Conservation (phyloP, 2,888 invertebrate species). For the Mimas tiliae region DNA sequence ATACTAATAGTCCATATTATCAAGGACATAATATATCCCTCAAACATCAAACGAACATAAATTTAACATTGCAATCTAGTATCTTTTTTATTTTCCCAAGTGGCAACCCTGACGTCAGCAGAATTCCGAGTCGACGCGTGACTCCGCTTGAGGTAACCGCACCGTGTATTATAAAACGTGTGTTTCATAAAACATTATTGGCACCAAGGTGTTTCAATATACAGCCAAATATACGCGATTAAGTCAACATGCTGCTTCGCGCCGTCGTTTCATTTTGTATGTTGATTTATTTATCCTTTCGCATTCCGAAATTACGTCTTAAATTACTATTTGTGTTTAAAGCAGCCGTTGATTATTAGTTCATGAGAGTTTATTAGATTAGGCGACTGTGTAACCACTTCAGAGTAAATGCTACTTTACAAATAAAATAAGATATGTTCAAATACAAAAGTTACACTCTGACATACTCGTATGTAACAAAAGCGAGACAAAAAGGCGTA, state of each 20-base stretch:
- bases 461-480: no score
- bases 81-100: not conserved
- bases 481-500: no score
- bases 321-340: not conserved
- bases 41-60: no score
- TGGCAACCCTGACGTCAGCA: slow-evolving; percentile 18
- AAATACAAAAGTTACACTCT: no score
- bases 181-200: slow-evolving; percentile 29
- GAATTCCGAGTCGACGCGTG: slow-evolving; percentile 26
- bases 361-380: not conserved
- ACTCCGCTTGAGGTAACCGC: slow-evolving; percentile 25
- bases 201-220: slow-evolving; percentile 23
- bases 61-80: no score
- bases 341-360: not conserved
- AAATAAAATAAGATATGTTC: no score
- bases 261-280: not conserved
- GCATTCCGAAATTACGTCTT: not conserved
- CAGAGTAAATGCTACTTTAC: no score
- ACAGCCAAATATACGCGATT: slow-evolving; percentile 11
- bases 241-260: slow-evolving; percentile 27
- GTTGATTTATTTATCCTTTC: slow-evolving; percentile 11
- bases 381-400: no score
- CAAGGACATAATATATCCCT: no score
- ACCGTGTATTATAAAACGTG: slow-evolving; percentile 23
- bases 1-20: no score